A percentile compares a stretch with the other conserved stretches of the same genome.
Evolutionary conservation across 2,113 vertebrate species (phyloP).

Genomic region (Hemichromis elongatus): DNA sequence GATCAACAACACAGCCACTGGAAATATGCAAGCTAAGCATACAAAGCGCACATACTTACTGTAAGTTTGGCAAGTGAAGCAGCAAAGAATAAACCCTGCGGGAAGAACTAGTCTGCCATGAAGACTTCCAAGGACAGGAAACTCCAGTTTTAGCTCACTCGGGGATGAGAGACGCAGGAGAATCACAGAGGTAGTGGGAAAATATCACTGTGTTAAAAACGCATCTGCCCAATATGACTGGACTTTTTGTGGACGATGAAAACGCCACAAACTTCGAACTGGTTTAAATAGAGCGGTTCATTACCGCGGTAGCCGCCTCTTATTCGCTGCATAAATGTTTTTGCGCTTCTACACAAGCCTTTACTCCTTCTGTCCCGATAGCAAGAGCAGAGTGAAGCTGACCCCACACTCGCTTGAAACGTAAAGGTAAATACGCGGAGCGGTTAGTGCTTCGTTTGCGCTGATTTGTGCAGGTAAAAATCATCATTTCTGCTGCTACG

Average conservation of each 20-base stretch:
- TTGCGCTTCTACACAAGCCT: too few species aligned
- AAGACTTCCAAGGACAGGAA: neutral
- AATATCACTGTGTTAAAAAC: rapidly evolving
- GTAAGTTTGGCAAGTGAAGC: neutral
- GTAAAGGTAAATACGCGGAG: too few species aligned
- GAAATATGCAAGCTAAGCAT: neutral
- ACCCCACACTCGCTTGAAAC: too few species aligned
- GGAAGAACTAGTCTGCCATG: neutral
- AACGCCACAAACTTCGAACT: neutral
- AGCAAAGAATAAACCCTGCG: neutral
- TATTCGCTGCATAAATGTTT: too few species aligned
- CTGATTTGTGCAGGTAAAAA: too few species aligned
- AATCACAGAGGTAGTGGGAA: neutral
- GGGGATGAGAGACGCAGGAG: neutral
- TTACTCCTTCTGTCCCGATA: too few species aligned
- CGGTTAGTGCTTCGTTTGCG: too few species aligned
- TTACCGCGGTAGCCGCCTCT: too few species aligned
- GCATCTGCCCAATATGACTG: neutral
- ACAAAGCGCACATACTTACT: neutral
- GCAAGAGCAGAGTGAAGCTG: too few species aligned
- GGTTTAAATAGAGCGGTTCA: too few species aligned
- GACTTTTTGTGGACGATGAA: neutral
- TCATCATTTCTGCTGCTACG: too few species aligned
- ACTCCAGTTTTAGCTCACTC: neutral
- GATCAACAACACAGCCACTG: neutral